Evolutionary conservation across 2,888 invertebrate genomes (phyloP).

Genomic region (Brenthis hecate): DNA sequence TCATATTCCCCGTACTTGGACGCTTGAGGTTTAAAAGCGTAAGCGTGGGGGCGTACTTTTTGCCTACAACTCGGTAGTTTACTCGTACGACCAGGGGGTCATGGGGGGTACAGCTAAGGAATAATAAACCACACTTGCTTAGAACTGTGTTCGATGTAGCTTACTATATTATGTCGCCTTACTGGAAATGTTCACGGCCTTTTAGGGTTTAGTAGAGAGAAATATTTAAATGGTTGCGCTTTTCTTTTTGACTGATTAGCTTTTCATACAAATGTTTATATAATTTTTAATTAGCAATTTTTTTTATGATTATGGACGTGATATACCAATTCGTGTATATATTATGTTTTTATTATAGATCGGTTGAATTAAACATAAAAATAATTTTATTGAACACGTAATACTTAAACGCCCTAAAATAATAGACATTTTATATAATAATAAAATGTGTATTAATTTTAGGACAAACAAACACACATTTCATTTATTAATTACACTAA

Average conservation of each 20-base stretch:
- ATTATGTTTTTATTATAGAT: no score
- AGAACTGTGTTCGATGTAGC: constrained; percentile 47
- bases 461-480: constrained; percentile 1
- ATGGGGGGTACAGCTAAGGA: constrained; percentile 69
- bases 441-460: constrained; percentile 2
- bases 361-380: no score
- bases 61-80: constrained; percentile 75
- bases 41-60: constrained; percentile 72
- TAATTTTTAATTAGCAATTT: background rate
- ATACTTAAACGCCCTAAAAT: no score
- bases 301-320: no score
- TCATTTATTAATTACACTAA: constrained; percentile 18
- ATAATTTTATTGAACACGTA: no score
- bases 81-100: constrained; percentile 66
- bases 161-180: constrained; percentile 48
- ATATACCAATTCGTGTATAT: no score
- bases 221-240: constrained; percentile 21
- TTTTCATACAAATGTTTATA: background rate
- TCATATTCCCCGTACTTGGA: constrained; percentile 82
- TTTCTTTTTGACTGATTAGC: constrained; percentile 19
- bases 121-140: constrained; percentile 77
- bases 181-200: constrained; percentile 23
- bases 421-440: background rate
- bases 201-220: constrained; percentile 14
- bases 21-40: constrained; percentile 82